Percentiles rank a stretch among this genome's conserved stretches.
Evolutionary conservation across 2,888 invertebrate genomes (phyloP).

Genomic region (Drosophila basisetae): DNA sequence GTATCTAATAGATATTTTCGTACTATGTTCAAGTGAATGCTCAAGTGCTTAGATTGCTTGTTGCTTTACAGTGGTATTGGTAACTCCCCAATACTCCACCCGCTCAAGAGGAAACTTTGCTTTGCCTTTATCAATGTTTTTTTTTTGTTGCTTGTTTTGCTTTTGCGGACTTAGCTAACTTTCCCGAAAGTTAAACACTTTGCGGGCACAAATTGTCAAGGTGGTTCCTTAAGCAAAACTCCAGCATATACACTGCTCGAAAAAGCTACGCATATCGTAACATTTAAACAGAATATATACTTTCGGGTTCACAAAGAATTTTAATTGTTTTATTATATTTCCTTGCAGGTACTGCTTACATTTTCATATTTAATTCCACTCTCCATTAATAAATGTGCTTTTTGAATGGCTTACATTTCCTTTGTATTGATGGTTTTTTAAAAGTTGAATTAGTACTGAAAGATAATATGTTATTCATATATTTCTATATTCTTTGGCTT

Average conservation of each 20-base stretch:
- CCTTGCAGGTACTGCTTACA: not conserved
- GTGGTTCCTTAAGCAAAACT: constrained; percentile 17
- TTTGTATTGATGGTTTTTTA: not conserved
- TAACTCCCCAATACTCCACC: not conserved
- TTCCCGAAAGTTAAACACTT: constrained; percentile 44
- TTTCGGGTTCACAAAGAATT: too few species aligned
- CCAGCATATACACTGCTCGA: not conserved
- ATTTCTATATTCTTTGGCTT: not conserved
- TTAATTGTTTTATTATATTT: not conserved
- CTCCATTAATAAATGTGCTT: not conserved
- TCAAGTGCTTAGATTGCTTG: constrained; percentile 27
- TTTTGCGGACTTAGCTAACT: constrained; percentile 25
- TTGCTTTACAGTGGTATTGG: constrained; percentile 19
- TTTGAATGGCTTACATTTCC: not conserved
- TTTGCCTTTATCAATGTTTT: constrained; percentile 12
- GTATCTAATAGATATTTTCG: constrained; percentile 37
- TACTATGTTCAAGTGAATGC: constrained; percentile 20
- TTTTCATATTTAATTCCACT: not conserved
- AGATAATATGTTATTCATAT: not conserved
- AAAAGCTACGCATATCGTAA: not conserved
- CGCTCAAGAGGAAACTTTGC: constrained; percentile 29
- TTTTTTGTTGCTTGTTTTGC: constrained; percentile 2
- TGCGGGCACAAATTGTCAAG: constrained; percentile 43
- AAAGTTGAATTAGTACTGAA: not conserved
- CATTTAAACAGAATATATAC: not conserved